Conservation (phyloP, 2,888 invertebrate genomes). For the Galeopsomyia nigrocyanea region DNA sequence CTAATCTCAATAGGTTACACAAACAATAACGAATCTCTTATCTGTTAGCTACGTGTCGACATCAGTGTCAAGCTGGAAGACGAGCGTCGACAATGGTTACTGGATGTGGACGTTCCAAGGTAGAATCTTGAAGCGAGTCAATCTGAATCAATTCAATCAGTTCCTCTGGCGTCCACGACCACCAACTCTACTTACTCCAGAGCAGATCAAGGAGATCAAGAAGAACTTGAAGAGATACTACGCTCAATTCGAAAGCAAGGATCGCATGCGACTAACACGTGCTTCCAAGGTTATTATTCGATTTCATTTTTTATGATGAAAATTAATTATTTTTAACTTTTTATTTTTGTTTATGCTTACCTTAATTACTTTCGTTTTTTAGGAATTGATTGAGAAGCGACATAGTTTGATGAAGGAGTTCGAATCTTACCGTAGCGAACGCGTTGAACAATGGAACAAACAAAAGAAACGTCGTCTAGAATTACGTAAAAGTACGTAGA, state of each 20-base stretch:
- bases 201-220: slow-evolving; percentile 94
- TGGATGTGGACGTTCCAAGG: slow-evolving; percentile 99
- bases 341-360: slow-evolving; percentile 4
- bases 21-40: not conserved
- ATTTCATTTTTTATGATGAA: slow-evolving; percentile 14
- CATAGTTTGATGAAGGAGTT: slow-evolving; percentile 89
- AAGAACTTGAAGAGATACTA: slow-evolving; percentile 98
- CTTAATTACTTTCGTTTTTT: slow-evolving; percentile 32
- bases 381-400: slow-evolving; percentile 92
- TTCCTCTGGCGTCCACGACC: slow-evolving; percentile 97
- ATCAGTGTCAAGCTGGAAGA: slow-evolving; percentile 95
- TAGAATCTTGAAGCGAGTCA: slow-evolving; percentile 82
- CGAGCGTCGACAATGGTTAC: slow-evolving; percentile 92
- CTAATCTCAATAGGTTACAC: not conserved
- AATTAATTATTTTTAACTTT: not conserved
- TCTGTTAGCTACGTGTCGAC: slow-evolving; percentile 84
- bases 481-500: slow-evolving; percentile 86
- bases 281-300: slow-evolving; percentile 81
- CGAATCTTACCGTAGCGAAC: slow-evolving; percentile 83
- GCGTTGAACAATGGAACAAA: slow-evolving; percentile 80
- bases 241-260: slow-evolving; percentile 95
- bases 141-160: slow-evolving; percentile 94
- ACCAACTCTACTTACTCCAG: slow-evolving; percentile 83
- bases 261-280: slow-evolving; percentile 90
- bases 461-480: slow-evolving; percentile 86